Percentiles rank a stretch among this genome's conserved stretches.
phyloP scores from a whole-genome alignment of 2,888 invertebrate species.

The Drosophila neoperkinsi region DNA sequence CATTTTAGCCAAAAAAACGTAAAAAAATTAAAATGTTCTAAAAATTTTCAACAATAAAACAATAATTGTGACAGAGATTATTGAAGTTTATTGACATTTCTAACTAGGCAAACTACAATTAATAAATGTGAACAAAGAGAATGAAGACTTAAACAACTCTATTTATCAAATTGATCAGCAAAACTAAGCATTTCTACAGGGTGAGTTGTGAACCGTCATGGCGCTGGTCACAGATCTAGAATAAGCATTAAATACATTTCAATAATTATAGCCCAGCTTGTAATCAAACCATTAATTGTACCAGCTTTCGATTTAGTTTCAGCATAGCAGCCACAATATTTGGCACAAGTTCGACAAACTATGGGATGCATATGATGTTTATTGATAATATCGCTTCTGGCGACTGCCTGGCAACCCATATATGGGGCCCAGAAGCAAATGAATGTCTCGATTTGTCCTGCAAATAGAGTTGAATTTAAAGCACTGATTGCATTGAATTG shows the following conservation, averaged over 20 bases:
- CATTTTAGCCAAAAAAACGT: neutral
- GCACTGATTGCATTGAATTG: neutral
- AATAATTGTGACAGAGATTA: neutral
- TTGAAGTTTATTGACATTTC: neutral
- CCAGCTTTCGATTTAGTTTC: neutral
- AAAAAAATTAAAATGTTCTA: rapidly evolving
- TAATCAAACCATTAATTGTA: neutral
- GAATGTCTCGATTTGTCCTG: constrained; percentile 34
- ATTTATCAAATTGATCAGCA: neutral
- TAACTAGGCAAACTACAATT: neutral
- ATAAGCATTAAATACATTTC: neutral
- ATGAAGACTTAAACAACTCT: neutral
- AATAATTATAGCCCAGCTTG: neutral
- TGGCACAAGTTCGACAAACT: constrained; percentile 27
- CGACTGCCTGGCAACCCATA: constrained; percentile 25
- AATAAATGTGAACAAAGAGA: neutral
- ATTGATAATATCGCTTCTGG: constrained; percentile 10
- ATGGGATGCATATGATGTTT: constrained; percentile 11
- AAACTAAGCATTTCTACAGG: neutral
- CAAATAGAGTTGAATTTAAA: neutral
- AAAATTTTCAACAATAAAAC: neutral
- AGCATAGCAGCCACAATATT: constrained; percentile 15
- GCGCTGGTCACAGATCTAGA: neutral
- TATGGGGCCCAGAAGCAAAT: constrained; percentile 41
- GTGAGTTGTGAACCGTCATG: neutral